Conservation (phyloP, 2,888 invertebrate genomes). For the Helicoverpa assulta region DNA sequence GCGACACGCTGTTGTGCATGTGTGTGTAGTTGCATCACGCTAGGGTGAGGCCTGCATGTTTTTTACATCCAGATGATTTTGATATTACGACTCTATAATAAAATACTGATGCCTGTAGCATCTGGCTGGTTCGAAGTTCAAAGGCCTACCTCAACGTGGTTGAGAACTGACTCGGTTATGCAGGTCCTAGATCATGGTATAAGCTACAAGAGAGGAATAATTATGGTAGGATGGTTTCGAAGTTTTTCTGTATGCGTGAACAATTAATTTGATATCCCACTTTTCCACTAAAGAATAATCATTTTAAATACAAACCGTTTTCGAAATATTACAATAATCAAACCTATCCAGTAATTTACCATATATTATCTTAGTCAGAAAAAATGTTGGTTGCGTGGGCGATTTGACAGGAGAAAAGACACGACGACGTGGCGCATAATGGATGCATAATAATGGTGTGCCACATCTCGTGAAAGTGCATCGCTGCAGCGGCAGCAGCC, state of each 20-base stretch:
- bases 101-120: slow-evolving; percentile 21
- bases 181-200: background rate
- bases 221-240: background rate
- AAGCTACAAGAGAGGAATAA: background rate
- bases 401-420: slow-evolving; percentile 79
- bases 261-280: slow-evolving; percentile 25
- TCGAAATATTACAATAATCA: slow-evolving; percentile 50
- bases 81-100: slow-evolving; percentile 50
- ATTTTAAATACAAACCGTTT: slow-evolving; percentile 31
- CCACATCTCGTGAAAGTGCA: slow-evolving; percentile 88
- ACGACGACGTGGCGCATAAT: slow-evolving; percentile 79
- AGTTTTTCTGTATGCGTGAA: slow-evolving; percentile 8
- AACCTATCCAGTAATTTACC: slow-evolving; percentile 61
- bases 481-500: slow-evolving; percentile 77
- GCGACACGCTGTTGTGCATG: slow-evolving; percentile 55
- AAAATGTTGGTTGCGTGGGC: slow-evolving; percentile 73
- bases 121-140: slow-evolving; percentile 5
- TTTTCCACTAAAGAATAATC: slow-evolving; percentile 19
- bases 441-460: slow-evolving; percentile 84
- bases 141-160: slow-evolving; percentile 46
- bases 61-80: slow-evolving; percentile 53
- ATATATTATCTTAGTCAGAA: slow-evolving; percentile 64
- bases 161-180: background rate
- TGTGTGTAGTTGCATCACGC: slow-evolving; percentile 56
- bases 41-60: slow-evolving; percentile 64